phyloP scores from a whole-genome alignment of 2,888 invertebrate genomes.

The Eutolmus rufibarbis region DNA sequence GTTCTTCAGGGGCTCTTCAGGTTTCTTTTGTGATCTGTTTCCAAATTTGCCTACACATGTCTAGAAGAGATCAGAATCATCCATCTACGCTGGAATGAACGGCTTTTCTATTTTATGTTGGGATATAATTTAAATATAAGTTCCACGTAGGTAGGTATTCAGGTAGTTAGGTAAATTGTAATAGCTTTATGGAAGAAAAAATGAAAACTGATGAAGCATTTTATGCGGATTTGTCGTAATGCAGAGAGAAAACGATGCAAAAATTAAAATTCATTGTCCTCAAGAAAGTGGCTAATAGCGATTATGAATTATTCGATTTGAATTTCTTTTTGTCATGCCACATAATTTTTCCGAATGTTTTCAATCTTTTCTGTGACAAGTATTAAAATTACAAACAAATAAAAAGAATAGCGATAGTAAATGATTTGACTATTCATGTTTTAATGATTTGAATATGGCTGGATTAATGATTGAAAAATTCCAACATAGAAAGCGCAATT shows the following conservation, averaged over 20 bases:
- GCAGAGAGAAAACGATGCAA: not conserved
- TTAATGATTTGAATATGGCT: not conserved
- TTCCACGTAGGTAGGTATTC: not conserved
- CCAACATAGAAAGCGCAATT: not conserved
- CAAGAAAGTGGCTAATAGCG: not conserved
- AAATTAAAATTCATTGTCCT: not conserved
- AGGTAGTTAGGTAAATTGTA: not conserved
- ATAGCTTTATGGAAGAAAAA: not conserved
- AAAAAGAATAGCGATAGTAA: not conserved
- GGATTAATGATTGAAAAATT: no score
- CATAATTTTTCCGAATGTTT: not conserved
- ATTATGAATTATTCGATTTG: not conserved
- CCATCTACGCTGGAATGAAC: not conserved
- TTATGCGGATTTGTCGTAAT: not conserved
- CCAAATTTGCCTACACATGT: not conserved
- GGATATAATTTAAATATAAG: not conserved
- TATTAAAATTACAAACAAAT: not conserved
- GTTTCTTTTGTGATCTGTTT: not conserved
- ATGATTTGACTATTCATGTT: not conserved
- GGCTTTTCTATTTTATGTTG: not conserved
- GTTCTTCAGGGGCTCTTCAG: not conserved
- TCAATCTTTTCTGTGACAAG: not conserved
- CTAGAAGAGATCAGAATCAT: not conserved
- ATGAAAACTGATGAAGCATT: not conserved
- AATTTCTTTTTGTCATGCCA: not conserved